Conservation (phyloP, 2,113 vertebrate genomes). For the Choloepus hoffmanni region DNA sequence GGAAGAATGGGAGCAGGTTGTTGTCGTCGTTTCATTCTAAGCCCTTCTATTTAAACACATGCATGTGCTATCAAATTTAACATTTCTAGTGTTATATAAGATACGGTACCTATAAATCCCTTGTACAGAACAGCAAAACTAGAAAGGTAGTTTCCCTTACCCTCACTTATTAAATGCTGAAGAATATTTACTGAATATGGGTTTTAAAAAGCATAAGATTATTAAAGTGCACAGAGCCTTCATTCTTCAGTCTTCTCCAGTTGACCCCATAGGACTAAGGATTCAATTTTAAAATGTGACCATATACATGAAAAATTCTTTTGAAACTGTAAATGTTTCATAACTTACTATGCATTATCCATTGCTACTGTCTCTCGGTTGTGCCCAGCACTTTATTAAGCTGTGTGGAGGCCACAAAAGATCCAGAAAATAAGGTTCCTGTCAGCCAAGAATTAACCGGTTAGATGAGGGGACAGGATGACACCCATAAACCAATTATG, state of each 20-base stretch:
- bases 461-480: conserved; percentile 4
- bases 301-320: neutral
- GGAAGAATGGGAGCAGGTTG: neutral
- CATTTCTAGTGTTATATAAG: neutral
- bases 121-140: neutral
- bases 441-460: conserved; percentile 34
- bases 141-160: neutral
- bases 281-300: conserved; percentile 23
- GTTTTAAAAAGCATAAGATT: neutral
- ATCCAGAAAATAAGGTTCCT: conserved; percentile 48
- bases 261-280: neutral
- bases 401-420: neutral
- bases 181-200: neutral
- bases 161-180: neutral
- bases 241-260: neutral
- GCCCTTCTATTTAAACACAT: neutral
- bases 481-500: conserved; percentile 14
- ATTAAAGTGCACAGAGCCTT: conserved; percentile 15
- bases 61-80: neutral
- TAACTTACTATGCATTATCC: neutral
- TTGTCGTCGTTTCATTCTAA: neutral
- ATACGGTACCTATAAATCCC: neutral
- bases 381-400: neutral
- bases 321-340: neutral
- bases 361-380: neutral